Evolutionary conservation across 1,140 invertebrate species (phyloP).

Genomic region (Arctopsyche grandis): DNA sequence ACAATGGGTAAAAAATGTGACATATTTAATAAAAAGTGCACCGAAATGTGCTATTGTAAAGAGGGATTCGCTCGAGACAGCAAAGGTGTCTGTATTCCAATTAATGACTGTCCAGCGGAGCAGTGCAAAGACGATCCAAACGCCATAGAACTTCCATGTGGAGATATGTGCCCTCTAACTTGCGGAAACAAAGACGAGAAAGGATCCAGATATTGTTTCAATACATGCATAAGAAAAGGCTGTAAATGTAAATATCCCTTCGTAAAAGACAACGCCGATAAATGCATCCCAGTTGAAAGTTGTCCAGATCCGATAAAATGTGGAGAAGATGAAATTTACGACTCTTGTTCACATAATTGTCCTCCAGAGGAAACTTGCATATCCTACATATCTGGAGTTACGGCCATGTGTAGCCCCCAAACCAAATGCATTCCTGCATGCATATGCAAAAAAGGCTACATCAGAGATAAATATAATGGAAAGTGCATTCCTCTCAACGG

Average conservation of each 20-base stretch:
- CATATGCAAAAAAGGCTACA: background rate
- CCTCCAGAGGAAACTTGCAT: constrained; percentile 4
- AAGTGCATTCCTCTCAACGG: background rate
- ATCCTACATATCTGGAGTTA: background rate
- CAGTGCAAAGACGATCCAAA: background rate
- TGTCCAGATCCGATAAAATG: constrained; percentile 1
- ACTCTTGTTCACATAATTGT: constrained; percentile 2
- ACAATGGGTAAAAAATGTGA: constrained; percentile 27
- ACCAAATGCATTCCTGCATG: background rate
- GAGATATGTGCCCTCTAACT: background rate
- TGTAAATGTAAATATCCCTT: constrained; percentile 29
- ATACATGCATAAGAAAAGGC: constrained; percentile 21
- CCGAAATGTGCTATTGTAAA: background rate
- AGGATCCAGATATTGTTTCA: background rate
- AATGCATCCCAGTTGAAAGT: background rate
- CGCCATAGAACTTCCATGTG: background rate
- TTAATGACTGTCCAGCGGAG: background rate
- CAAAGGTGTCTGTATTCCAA: background rate
- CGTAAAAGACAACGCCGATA: background rate
- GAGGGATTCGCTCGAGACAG: background rate
- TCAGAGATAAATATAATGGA: background rate
- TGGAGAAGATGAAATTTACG: constrained; percentile 13
- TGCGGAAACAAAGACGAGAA: background rate
- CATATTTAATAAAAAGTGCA: background rate
- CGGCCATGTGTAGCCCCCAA: background rate